phyloP scores from a whole-genome alignment of 2,113 vertebrate species.

The Emydocephalus ijimae region DNA sequence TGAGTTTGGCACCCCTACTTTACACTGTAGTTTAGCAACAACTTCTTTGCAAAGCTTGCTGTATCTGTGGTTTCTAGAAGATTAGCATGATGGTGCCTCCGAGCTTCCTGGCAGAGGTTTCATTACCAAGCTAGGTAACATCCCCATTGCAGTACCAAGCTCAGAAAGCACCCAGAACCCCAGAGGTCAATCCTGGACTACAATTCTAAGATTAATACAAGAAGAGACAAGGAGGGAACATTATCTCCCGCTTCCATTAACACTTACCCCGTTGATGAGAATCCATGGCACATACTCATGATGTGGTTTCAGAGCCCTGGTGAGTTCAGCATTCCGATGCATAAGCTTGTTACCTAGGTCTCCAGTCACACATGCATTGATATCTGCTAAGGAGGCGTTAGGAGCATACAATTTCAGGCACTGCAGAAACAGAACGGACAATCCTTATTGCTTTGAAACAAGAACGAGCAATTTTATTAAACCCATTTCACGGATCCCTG shows the following conservation, averaged over 20 bases:
- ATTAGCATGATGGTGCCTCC: not conserved
- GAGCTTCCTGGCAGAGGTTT: too few relatives aligned
- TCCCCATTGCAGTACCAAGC: not conserved
- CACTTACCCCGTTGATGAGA: constrained; percentile 83
- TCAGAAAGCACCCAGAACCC: not conserved
- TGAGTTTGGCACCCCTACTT: too few relatives aligned
- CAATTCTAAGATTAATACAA: not conserved
- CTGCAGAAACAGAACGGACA: constrained; percentile 52
- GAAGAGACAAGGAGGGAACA: not conserved
- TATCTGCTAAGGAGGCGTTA: not conserved
- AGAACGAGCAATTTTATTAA: not conserved
- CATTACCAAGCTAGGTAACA: not conserved
- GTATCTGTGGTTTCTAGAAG: not conserved
- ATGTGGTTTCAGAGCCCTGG: constrained; percentile 70
- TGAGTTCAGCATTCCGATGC: constrained; percentile 83
- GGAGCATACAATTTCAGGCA: constrained; percentile 73
- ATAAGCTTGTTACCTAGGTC: constrained; percentile 78
- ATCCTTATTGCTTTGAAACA: not conserved
- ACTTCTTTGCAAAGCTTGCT: not conserved
- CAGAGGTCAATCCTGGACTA: not conserved
- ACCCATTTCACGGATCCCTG: not conserved
- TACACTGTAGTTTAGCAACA: not conserved
- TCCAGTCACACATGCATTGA: constrained; percentile 75
- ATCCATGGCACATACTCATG: constrained; percentile 91
- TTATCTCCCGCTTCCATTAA: not conserved